These are phyloP conservation scores for Corythoichthys haematopterus DNA, from an alignment of 2,113 vertebrate genomes.

Conservation along the genomic window DNA sequence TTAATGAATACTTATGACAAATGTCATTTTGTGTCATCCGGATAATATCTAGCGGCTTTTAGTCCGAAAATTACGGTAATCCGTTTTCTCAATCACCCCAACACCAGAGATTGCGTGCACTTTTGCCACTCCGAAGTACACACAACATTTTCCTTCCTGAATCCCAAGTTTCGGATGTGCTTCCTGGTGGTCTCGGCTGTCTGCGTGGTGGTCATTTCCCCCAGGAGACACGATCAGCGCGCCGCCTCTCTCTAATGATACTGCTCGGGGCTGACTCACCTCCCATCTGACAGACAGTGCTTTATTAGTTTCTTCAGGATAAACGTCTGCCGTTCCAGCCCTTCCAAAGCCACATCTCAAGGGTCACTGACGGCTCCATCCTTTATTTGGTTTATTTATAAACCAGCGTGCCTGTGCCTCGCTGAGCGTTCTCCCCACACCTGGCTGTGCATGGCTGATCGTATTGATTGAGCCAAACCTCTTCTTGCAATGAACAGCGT, in stretches of 20 bases:
- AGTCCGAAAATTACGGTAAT: no score
- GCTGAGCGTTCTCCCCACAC: slow-evolving; percentile 51
- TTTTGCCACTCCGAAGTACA: background rate
- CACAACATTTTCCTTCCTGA: no score
- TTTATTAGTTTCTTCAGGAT: slow-evolving; percentile 73
- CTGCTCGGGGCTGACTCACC: slow-evolving; percentile 65
- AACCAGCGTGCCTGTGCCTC: slow-evolving; percentile 47
- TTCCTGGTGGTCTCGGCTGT: slow-evolving; percentile 38
- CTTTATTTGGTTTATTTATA: slow-evolving; percentile 70
- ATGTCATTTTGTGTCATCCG: no score
- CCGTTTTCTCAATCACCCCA: no score
- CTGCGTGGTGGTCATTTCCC: slow-evolving; percentile 48
- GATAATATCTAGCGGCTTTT: no score
- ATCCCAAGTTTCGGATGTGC: background rate
- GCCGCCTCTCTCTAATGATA: slow-evolving; percentile 64
- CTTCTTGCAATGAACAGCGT: slow-evolving; percentile 8
- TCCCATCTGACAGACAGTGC: slow-evolving; percentile 65
- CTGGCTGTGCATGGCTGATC: slow-evolving; percentile 49
- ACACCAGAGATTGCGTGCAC: no score
- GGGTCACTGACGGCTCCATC: slow-evolving; percentile 56
- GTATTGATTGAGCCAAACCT: slow-evolving; percentile 40
- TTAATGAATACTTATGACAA: no score
- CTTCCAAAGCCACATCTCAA: slow-evolving; percentile 62
- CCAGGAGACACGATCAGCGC: slow-evolving; percentile 61
- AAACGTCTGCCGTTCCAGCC: slow-evolving; percentile 67